Base-by-base conservation (phyloP, 2,888 invertebrate species). In the Drosophila pseudotalamancana region DNA sequence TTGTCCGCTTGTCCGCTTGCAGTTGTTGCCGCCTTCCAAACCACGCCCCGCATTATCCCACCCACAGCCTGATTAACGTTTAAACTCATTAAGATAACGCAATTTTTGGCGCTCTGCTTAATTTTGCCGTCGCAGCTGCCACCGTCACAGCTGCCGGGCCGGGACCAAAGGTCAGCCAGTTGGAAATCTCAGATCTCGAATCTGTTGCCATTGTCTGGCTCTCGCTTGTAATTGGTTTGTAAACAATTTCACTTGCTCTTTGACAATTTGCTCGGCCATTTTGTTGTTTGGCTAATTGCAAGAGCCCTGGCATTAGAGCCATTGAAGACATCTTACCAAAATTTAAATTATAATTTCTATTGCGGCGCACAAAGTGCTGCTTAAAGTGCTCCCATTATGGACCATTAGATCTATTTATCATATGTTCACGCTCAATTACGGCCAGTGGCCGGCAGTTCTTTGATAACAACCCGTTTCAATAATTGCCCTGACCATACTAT, bases 81-180 rank as follows among this genome's bases (percentile, higher is more conserved):
- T 89, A 87, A 89, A 87, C 89, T 89, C 88, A 90, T 89, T 90
- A 89, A 89, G 90, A 90, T 89, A 90, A 89, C 87, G 81, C 70
- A 76, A 86, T 81, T 87, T 87, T 80, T 80, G 83, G 88, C 55
- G 86, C 62, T 79, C 66, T 59, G 77, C 73, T 83, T 77, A 79
- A 82, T 79, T 85, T 82, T 78, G 67, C 70, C 66, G 75, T 78
- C 49, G 55, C 62, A 87, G 69, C 78, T 78, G 78, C 72, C 62
- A 50, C 61, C 81, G 51, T 45, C 54, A 42, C 51, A 56, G 71
- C 63, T 59, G 59, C 67, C 34, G 56, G 29, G 51, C 18, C 6
- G 9, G 69, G 62, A 53, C 53, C 66, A 80, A 87, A 84, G 85
- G 87, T 87, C 80, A 84, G 48, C 59, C 57, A 60, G 64, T 64